A percentile compares a stretch with the other conserved stretches of the same genome.
Evolutionary conservation across 2,888 invertebrate species (phyloP).

Genomic region (Aspidiotus destructor): DNA sequence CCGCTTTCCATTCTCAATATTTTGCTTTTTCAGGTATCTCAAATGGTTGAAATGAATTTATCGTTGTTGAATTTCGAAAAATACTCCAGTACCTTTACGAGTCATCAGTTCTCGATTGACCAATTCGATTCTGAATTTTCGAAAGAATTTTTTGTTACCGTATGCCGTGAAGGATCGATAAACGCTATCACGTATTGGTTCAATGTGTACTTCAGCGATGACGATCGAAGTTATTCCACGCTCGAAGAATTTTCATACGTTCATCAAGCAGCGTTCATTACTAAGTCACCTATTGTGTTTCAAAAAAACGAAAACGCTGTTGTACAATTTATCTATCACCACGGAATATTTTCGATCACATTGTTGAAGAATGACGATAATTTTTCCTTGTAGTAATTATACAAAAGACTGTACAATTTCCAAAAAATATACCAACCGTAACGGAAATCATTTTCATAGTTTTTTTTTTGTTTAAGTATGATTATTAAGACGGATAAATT

Average conservation of each 20-base stretch:
- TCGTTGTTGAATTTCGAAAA: slow-evolving; percentile 19
- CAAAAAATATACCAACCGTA: no score
- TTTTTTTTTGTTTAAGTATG: no score
- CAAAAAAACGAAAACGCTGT: background rate
- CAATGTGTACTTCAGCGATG: slow-evolving; percentile 14
- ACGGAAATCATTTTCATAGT: no score
- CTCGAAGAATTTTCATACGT: slow-evolving; percentile 21
- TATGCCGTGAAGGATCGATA: slow-evolving; percentile 14
- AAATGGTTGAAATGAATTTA: slow-evolving; percentile 25
- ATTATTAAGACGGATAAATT: no score
- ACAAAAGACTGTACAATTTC: no score
- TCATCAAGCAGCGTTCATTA: slow-evolving; percentile 24
- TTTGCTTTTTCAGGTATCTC: slow-evolving; percentile 17
- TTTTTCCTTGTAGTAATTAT: no score
- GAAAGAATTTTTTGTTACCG: background rate
- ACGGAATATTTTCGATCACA: slow-evolving; percentile 15
- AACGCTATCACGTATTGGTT: slow-evolving; percentile 24
- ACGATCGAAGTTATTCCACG: slow-evolving; percentile 16
- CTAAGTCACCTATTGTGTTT: slow-evolving; percentile 3
- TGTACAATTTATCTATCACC: slow-evolving; percentile 13
- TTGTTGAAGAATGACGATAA: no score
- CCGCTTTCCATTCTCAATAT: background rate
- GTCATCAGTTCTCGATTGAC: background rate
- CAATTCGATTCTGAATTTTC: slow-evolving; percentile 17
- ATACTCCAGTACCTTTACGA: slow-evolving; percentile 14